Conservation (phyloP, 92 coral and sea anemone species). For the Phymanthus crucifer region DNA sequence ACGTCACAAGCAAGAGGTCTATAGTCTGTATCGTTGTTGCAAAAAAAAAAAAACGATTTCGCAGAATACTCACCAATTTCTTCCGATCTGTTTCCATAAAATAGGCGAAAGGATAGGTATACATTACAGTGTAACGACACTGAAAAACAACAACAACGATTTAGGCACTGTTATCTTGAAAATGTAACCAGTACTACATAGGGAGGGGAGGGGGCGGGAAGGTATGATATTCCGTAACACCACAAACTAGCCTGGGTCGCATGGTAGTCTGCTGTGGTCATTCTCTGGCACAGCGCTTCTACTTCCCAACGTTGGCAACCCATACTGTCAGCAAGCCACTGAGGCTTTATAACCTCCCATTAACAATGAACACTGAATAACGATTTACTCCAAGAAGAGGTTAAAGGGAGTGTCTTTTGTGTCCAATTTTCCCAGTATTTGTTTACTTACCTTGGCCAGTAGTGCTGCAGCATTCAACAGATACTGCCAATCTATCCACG, state of each 20-base stretch:
- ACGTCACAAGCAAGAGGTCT: too few relatives aligned
- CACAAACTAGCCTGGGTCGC: too few relatives aligned
- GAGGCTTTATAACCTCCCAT: too few relatives aligned
- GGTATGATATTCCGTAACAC: too few relatives aligned
- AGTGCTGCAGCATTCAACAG: conserved; percentile 78
- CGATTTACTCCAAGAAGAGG: neutral
- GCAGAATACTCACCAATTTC: conserved; percentile 63
- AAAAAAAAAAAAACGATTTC: neutral
- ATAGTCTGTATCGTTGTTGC: neutral
- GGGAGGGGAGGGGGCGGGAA: too few relatives aligned
- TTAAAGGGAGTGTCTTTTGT: too few relatives aligned
- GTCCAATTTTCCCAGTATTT: neutral
- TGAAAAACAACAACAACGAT: conserved; percentile 19
- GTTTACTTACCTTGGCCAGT: conserved; percentile 70
- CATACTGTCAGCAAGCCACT: too few relatives aligned
- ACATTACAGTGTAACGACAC: conserved; percentile 98
- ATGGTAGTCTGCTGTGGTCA: too few relatives aligned
- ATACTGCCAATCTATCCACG: conserved; percentile 99
- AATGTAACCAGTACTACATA: too few relatives aligned
- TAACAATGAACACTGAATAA: neutral
- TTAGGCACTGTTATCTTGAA: too few relatives aligned
- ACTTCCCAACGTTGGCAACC: conserved; percentile 92
- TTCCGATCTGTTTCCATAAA: conserved; percentile 91
- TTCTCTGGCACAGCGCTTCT: too few relatives aligned
- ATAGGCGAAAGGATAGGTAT: conserved; percentile 95